Evolutionary conservation across 2,113 vertebrate genomes (phyloP), one percentile per base, ranked within the genome.

Genomic region (rat (Rattus norvegicus)): DNA sequence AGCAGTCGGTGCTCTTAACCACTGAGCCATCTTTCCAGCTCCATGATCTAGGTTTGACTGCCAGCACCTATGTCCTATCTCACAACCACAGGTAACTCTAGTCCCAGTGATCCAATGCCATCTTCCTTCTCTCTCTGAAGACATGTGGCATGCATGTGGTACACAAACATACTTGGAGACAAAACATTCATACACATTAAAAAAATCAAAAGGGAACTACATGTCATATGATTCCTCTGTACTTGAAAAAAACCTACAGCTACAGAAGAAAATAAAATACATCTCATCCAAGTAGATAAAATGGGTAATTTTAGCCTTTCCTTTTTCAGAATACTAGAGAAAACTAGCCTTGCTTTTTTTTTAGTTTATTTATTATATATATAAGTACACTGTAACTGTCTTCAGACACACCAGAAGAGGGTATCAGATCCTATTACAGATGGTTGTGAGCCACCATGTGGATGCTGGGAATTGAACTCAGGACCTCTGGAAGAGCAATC

Each of bases 331-430:
- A 90, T 91, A 69, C 17, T 75, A 49, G 63, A 81, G 81, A 65
- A 93, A 91, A 65, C 63, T 3, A 75, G 54, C n/a, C 17, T 91
- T 87, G 72, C 77, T 96, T 91, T 80, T n/a, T n/a, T n/a, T n/a
- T n/a, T n/a, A n/a, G n/a, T n/a, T n/a, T n/a, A n/a, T n/a, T n/a
- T n/a, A n/a, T n/a, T n/a, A n/a, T n/a, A n/a, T n/a, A n/a, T n/a
- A n/a, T n/a, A n/a, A n/a, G n/a, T n/a, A n/a, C n/a, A n/a, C n/a
- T n/a, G n/a, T n/a, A n/a, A n/a, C n/a, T n/a, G n/a, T n/a, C n/a
- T n/a, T n/a, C n/a, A n/a, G n/a, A n/a, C n/a, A n/a, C n/a, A n/a
- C n/a, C n/a, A n/a, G n/a, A n/a, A n/a, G n/a, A n/a, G n/a, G n/a
- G n/a, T n/a, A n/a, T n/a, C n/a, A n/a, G n/a, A n/a, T n/a, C n/a